A percentile compares a stretch with the other conserved stretches of the same genome.
These are phyloP conservation scores for Lagenorhynchus albirostris DNA, from an alignment of 2,113 vertebrate genomes.

Conservation along the genomic window DNA sequence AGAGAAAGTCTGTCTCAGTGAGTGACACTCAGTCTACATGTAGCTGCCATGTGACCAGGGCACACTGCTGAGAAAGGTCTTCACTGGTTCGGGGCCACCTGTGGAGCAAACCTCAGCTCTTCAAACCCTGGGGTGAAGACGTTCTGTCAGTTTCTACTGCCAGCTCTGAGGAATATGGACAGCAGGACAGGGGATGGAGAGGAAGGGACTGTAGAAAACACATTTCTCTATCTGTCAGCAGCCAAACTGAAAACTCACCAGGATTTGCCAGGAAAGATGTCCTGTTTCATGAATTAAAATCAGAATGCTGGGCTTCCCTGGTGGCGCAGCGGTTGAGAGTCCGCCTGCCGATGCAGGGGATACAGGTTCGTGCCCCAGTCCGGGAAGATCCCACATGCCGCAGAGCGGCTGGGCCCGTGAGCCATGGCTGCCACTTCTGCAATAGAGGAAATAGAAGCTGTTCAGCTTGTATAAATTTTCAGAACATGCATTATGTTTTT, in stretches of 20 bases:
- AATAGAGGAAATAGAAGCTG: background rate
- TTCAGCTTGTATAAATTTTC: background rate
- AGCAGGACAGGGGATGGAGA: background rate
- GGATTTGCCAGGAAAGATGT: background rate
- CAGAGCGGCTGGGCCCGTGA: too few species aligned
- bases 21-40: rapidly evolving
- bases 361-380: too few species aligned
- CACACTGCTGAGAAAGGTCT: background rate
- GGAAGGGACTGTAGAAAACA: background rate
- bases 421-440: background rate
- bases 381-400: too few species aligned
- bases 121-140: background rate
- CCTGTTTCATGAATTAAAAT: background rate
- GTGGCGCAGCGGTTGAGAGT: too few species aligned
- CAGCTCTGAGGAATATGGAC: background rate
- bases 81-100: background rate
- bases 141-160: background rate
- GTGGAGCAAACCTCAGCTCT: background rate
- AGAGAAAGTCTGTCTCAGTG: background rate
- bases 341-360: too few species aligned
- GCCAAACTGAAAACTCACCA: background rate
- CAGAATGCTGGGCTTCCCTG: background rate
- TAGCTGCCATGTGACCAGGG: rapidly evolving
- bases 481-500: background rate
- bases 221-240: background rate